Base-by-base conservation (phyloP, 2,113 vertebrate genomes). In the Sciurus niger region DNA sequence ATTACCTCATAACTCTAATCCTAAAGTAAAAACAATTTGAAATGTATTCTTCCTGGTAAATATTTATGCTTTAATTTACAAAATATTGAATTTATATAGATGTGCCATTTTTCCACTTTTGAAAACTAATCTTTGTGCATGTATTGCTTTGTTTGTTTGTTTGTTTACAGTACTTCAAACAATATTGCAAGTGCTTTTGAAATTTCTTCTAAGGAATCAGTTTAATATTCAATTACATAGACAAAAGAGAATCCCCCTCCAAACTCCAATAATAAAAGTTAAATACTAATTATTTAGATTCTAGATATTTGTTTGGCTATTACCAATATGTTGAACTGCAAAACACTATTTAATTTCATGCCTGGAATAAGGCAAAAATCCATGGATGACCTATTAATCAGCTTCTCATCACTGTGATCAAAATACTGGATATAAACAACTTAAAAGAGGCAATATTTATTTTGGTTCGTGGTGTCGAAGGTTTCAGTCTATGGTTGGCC, bases 271-370 rank as follows among this genome's bases (percentile, higher is more conserved):
- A 43, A 58, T 43, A 20, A 60, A 48, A 46, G 4, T 13, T 60
- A 96, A 95, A 51, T 82, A 90, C 20, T 80, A 76, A 2, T 86
- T 89, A 68, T 30, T 96, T 60, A 46, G 46, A 73, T 86, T 80
- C 34, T 60, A 82, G 8, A 43, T 73, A 1, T 60, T 88, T 93
- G 32, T 6, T 82, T 60, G 16, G 8, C 14, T 77, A 55, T 82
- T 74, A 37, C 18, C n/a, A 96, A 20, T n/a, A 90, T 53, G 17
- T 24, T 74, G 48, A 85, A 55, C 4, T 0, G 46, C n/a, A 92
- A 84, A 78, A 30, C 18, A 55, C 46, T 70, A 28, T 72, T 92
- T 93, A 58, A 22, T 22, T 89, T 80, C 83, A 89, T 87, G 8
- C 40, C 6, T 55, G 6, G 80, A 65, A 43, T 60, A 93, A 55